Evolutionary conservation across 2,113 vertebrate species (phyloP).

Genomic region (Ivindomyrus marchei): DNA sequence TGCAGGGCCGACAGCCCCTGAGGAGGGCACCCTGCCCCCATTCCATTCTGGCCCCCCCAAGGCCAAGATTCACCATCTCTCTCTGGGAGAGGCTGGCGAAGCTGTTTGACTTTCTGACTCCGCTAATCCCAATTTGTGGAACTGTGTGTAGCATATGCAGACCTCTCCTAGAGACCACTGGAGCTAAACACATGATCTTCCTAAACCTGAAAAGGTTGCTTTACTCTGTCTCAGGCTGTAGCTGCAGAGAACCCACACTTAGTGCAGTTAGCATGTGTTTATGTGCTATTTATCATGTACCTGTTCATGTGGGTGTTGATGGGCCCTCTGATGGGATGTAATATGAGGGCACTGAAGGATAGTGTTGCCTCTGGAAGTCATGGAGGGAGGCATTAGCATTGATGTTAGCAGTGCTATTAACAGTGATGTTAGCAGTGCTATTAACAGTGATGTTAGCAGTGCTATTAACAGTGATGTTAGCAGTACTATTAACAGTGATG

Average conservation of each 20-base stretch:
- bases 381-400: neutral
- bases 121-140: neutral
- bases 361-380: neutral
- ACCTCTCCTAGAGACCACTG: neutral
- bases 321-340: neutral
- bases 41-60: neutral
- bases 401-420: neutral
- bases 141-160: neutral
- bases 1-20: slow-evolving; percentile 16
- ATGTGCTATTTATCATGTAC: neutral
- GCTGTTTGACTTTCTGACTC: slow-evolving; percentile 56
- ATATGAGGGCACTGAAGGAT: neutral
- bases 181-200: neutral
- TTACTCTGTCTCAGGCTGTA: neutral
- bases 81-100: slow-evolving; percentile 65
- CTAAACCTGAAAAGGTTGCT: neutral
- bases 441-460: neutral
- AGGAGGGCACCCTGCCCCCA: slow-evolving; percentile 32
- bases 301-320: neutral
- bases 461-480: neutral
- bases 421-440: neutral
- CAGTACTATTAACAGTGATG: too few relatives aligned
- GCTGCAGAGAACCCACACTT: neutral
- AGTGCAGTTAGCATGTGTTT: neutral
- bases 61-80: slow-evolving; percentile 69